phyloP scores from a whole-genome alignment of 2,888 invertebrate species.

The Slavum lentiscoides region DNA sequence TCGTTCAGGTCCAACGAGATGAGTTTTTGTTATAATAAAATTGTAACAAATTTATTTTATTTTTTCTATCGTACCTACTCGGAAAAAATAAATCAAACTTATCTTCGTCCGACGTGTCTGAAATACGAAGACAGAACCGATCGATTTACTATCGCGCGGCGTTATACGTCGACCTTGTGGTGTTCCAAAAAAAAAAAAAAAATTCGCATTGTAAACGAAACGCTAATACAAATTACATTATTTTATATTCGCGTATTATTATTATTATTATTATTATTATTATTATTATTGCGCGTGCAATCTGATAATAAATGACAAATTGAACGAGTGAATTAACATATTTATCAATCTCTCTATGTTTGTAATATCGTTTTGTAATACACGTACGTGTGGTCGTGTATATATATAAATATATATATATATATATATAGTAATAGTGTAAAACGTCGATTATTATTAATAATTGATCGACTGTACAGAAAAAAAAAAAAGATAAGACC shows the following conservation, averaged over 20 bases:
- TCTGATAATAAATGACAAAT: conserved; percentile 49
- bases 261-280: too few relatives aligned
- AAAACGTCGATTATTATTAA: conserved; percentile 17
- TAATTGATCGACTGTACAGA: not conserved
- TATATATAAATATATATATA: not conserved
- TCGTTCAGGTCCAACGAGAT: too few relatives aligned
- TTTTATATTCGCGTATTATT: conserved; percentile 4
- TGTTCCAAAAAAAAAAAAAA: not conserved
- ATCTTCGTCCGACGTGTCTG: not conserved
- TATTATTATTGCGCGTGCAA: not conserved
- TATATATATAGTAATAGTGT: not conserved
- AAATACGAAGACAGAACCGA: not conserved
- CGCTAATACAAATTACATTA: not conserved
- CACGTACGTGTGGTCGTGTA: not conserved
- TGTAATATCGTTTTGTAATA: not conserved
- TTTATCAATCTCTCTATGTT: not conserved
- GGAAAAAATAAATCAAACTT: not conserved
- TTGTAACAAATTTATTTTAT: too few relatives aligned
- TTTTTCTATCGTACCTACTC: not conserved
- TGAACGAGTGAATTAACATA: conserved; percentile 19
- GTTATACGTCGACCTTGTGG: conserved; percentile 8
- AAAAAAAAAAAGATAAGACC: conserved; percentile 5
- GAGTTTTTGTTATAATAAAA: too few relatives aligned
- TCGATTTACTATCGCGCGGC: not conserved
- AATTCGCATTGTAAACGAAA: conserved; percentile 15